These are phyloP conservation scores for Rhea americana DNA, from an alignment of 2,113 vertebrate species.

Conservation along the genomic window DNA sequence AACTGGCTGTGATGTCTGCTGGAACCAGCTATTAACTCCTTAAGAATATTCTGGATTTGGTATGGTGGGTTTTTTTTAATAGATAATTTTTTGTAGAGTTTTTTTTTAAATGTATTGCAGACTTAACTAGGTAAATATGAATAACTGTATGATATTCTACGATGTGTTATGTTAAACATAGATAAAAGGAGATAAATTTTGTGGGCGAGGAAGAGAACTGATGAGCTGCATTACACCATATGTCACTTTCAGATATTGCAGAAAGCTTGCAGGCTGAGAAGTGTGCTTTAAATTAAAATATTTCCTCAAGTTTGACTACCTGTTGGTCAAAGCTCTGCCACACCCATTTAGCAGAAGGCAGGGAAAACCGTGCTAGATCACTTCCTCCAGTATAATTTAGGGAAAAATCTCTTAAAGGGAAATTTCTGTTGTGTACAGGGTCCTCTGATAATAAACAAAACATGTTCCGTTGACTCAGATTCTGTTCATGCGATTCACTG, in stretches of 20 bases:
- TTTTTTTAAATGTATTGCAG: not conserved
- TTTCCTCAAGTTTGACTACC: not conserved
- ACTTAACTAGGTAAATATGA: not conserved
- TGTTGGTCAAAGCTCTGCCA: not conserved
- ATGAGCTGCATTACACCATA: not conserved
- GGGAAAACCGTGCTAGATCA: not conserved
- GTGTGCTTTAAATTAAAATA: not conserved
- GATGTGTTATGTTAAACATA: constrained; percentile 14
- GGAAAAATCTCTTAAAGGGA: not conserved
- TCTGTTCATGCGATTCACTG: not conserved
- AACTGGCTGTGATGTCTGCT: not conserved
- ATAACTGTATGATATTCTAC: not conserved
- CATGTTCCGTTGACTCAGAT: not conserved
- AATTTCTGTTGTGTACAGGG: not conserved
- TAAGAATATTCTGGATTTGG: not conserved
- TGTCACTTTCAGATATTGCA: not conserved
- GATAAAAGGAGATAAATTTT: not conserved
- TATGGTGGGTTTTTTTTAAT: not conserved
- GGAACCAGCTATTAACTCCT: not conserved
- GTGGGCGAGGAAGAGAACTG: not conserved
- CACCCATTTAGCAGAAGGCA: not conserved
- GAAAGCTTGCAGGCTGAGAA: not conserved
- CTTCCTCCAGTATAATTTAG: not conserved
- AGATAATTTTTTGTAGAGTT: no score
- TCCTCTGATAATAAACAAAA: not conserved